phyloP scores from a whole-genome alignment of 2,888 invertebrate species.

The Conus canariensis region DNA sequence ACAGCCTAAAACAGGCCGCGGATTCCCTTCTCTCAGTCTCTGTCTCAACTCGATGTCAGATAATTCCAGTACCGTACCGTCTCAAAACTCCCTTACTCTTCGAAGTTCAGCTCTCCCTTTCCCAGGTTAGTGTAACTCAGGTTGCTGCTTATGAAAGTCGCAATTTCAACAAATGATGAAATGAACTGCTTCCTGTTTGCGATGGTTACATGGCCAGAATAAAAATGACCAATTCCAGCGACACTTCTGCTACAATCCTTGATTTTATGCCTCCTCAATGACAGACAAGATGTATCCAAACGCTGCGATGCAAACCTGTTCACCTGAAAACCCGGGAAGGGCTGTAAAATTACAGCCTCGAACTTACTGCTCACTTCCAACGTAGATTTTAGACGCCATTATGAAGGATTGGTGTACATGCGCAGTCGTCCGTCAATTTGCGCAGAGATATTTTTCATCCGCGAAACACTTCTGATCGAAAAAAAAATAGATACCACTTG shows the following conservation, averaged over 20 bases:
- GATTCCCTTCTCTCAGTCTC: neutral
- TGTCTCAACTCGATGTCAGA: neutral
- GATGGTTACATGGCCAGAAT: neutral
- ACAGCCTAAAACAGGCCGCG: neutral
- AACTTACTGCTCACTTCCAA: conserved; percentile 12
- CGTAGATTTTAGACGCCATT: conserved; percentile 41
- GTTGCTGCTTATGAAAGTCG: conserved; percentile 39
- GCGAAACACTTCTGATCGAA: neutral
- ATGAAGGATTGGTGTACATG: conserved; percentile 28
- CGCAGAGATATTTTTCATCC: conserved; percentile 27
- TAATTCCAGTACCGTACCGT: neutral
- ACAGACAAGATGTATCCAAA: conserved; percentile 40
- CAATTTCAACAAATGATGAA: conserved; percentile 41
- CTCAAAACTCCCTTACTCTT: neutral
- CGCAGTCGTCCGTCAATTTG: neutral
- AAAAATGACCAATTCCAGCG: conserved; percentile 22
- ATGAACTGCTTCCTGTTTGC: conserved; percentile 33
- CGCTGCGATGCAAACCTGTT: conserved; percentile 43
- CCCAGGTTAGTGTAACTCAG: conserved; percentile 43
- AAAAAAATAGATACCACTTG: neutral
- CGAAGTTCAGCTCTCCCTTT: conserved; percentile 25
- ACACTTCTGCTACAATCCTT: neutral
- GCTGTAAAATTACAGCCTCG: conserved; percentile 34
- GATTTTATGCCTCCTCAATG: conserved; percentile 1
- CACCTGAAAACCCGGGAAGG: conserved; percentile 42